A percentile compares a stretch with the other conserved stretches of the same genome.
phyloP scores from a whole-genome alignment of 2,113 vertebrate genomes.

The Castor canadensis region DNA sequence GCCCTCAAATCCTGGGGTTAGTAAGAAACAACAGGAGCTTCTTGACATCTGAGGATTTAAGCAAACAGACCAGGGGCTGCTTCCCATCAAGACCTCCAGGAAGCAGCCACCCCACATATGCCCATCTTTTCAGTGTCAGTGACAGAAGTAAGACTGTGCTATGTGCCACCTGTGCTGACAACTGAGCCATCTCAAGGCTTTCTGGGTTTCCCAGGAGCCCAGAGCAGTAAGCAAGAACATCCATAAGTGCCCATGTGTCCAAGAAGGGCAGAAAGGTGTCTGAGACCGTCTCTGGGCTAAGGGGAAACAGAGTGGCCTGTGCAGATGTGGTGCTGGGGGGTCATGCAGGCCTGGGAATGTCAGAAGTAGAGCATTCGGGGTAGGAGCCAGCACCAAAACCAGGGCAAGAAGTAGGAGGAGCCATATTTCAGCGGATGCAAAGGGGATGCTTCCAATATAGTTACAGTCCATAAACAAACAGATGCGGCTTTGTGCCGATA shows the following conservation, averaged over 20 bases:
- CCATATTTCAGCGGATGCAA: background rate
- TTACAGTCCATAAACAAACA: background rate
- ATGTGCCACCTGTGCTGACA: rapidly evolving
- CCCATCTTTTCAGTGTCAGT: background rate
- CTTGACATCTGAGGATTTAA: background rate
- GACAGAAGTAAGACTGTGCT: rapidly evolving
- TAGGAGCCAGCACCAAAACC: background rate
- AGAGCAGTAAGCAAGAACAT: rapidly evolving
- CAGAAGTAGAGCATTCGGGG: background rate
- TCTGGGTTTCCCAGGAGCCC: background rate
- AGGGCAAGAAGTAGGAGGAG: background rate
- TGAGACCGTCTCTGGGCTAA: background rate
- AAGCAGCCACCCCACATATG: background rate
- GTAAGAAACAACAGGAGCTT: background rate
- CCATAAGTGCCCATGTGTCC: too few relatives aligned
- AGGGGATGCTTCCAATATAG: background rate
- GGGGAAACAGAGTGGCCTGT: background rate
- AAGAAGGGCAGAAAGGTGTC: background rate
- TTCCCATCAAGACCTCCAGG: background rate
- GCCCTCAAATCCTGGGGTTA: background rate
- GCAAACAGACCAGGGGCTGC: background rate
- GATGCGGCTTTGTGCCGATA: background rate
- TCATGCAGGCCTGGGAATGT: too few relatives aligned
- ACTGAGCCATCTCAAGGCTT: background rate
- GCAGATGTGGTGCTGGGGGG: background rate